Percentiles rank a stretch among this genome's conserved stretches.
Conservation (phyloP, 2,797 vertebrate genomes). For the Eospalax fontanierii region DNA sequence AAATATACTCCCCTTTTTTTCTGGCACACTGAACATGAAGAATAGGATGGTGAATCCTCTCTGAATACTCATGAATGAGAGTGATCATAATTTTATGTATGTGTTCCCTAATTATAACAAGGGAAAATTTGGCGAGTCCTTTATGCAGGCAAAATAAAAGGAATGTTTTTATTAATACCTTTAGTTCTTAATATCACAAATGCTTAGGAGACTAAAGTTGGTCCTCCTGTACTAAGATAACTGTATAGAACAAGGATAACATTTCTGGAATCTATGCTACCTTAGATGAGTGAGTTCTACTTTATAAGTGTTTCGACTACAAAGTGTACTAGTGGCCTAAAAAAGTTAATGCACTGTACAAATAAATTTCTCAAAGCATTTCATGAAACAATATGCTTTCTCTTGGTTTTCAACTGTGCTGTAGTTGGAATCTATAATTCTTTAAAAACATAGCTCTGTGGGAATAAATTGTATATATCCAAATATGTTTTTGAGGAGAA, state of each 20-base stretch:
- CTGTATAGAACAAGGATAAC: background rate
- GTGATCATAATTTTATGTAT: background rate
- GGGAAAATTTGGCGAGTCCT: background rate
- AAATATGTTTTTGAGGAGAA: slow-evolving; percentile 20
- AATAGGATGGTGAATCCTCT: slow-evolving; percentile 53
- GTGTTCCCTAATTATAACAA: background rate
- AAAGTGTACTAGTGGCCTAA: too few relatives aligned
- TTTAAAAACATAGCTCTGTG: slow-evolving; percentile 2
- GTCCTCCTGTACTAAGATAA: background rate
- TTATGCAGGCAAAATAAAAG: slow-evolving; percentile 6
- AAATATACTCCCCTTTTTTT: background rate
- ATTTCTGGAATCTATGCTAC: background rate
- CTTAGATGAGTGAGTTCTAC: background rate
- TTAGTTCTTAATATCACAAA: background rate
- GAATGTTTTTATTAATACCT: slow-evolving; percentile 26
- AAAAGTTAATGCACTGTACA: background rate
- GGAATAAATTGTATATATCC: background rate
- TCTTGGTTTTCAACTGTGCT: background rate
- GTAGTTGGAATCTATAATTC: slow-evolving; percentile 3
- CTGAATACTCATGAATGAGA: background rate
- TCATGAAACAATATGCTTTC: too few relatives aligned
- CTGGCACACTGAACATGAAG: background rate
- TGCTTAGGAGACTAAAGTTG: background rate
- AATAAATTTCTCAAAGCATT: too few relatives aligned
- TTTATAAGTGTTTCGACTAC: background rate